These are phyloP conservation scores for Narcine bancroftii DNA, from an alignment of 2,113 vertebrate genomes.

Conservation along the genomic window DNA sequence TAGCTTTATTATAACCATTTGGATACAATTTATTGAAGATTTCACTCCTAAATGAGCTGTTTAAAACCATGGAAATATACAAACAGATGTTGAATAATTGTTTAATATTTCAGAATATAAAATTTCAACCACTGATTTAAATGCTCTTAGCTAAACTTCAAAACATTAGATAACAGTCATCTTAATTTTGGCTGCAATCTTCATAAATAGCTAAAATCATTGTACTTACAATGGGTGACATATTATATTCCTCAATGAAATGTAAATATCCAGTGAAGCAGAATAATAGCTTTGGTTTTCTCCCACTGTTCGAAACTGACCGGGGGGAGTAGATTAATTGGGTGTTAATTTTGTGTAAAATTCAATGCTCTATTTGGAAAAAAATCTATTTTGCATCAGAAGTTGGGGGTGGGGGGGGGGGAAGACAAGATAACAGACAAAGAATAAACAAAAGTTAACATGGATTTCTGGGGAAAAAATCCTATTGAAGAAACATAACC, in stretches of 20 bases:
- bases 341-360: no score
- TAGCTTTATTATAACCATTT: neutral
- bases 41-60: neutral
- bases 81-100: neutral
- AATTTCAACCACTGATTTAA: neutral
- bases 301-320: neutral
- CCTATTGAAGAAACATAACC: no score
- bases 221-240: neutral
- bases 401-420: no score
- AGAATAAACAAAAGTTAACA: no score
- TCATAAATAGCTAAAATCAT: slow-evolving; percentile 50
- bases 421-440: no score
- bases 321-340: neutral
- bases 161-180: slow-evolving; percentile 54
- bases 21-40: neutral
- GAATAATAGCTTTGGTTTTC: no score
- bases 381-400: neutral
- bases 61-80: neutral
- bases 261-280: neutral
- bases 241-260: neutral
- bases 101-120: slow-evolving; percentile 9
- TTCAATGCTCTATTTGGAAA: no score
- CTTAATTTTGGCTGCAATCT: slow-evolving; percentile 56
- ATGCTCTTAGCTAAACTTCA: slow-evolving; percentile 53
- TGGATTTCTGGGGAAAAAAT: no score